These are phyloP conservation scores for Phylloscopus trochiloides DNA, from an alignment of 2,113 vertebrate species.

Conservation along the genomic window DNA sequence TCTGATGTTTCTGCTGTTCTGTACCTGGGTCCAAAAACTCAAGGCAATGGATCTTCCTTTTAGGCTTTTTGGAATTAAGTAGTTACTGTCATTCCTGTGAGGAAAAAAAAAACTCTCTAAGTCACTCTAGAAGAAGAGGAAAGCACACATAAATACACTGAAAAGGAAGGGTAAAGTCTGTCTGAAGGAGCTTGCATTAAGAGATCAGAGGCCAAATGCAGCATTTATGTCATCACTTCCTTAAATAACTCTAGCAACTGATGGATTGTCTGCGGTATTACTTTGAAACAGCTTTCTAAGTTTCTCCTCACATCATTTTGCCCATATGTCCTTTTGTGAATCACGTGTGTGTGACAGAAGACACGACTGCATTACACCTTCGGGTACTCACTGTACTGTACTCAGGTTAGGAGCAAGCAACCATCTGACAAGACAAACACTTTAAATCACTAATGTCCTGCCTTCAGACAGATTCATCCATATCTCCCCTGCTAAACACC, in stretches of 20 bases:
- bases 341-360: neutral
- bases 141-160: neutral
- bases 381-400: neutral
- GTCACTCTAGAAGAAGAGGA: neutral
- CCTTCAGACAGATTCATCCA: neutral
- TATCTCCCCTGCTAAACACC: neutral
- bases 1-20: neutral
- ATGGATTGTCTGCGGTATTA: neutral
- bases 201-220: slow-evolving; percentile 19
- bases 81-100: neutral
- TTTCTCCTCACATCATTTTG: neutral
- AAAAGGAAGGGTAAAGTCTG: neutral
- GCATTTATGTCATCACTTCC: neutral
- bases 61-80: neutral
- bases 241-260: neutral
- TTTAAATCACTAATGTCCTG: neutral
- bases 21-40: neutral
- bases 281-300: neutral
- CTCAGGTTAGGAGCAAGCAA: neutral
- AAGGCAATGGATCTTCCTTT: neutral
- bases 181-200: neutral
- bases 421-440: neutral
- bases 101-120: neutral
- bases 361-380: neutral
- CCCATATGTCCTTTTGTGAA: neutral